A percentile compares a stretch with the other conserved stretches of the same genome.
These are phyloP conservation scores for Artibeus jamaicensis DNA, from an alignment of 2,797 vertebrate genomes.

Conservation along the genomic window DNA sequence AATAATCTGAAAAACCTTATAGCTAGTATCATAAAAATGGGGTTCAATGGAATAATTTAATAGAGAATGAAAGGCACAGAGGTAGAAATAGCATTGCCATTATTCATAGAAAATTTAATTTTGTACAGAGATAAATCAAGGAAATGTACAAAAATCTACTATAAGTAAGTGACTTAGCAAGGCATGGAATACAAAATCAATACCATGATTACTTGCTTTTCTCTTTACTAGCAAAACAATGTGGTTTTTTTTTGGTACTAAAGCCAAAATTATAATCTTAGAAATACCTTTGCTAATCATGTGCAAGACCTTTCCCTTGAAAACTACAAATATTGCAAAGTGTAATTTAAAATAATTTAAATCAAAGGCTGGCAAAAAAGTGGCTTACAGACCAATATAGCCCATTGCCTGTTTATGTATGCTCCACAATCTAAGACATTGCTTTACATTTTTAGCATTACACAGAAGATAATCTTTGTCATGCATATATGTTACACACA, in stretches of 20 bases:
- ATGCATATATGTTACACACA: neutral
- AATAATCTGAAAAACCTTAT: neutral
- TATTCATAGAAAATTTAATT: neutral
- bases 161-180: neutral
- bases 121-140: neutral
- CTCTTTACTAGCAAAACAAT: slow-evolving; percentile 3
- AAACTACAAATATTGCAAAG: neutral
- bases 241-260: neutral
- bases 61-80: neutral
- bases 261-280: neutral
- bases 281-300: neutral
- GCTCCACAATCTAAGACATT: neutral
- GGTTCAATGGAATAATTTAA: neutral
- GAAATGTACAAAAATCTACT: neutral
- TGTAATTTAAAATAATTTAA: neutral
- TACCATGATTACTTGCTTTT: neutral
- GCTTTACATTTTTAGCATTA: neutral
- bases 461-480: neutral
- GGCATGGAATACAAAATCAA: neutral
- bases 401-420: neutral
- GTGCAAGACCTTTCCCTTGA: neutral
- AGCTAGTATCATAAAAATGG: neutral
- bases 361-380: neutral
- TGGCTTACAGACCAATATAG: neutral
- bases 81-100: neutral